Percentiles rank a stretch among this genome's conserved stretches.
phyloP scores from a whole-genome alignment of 92 coral and sea anemone genomes.

The Meandrina meandrites region DNA sequence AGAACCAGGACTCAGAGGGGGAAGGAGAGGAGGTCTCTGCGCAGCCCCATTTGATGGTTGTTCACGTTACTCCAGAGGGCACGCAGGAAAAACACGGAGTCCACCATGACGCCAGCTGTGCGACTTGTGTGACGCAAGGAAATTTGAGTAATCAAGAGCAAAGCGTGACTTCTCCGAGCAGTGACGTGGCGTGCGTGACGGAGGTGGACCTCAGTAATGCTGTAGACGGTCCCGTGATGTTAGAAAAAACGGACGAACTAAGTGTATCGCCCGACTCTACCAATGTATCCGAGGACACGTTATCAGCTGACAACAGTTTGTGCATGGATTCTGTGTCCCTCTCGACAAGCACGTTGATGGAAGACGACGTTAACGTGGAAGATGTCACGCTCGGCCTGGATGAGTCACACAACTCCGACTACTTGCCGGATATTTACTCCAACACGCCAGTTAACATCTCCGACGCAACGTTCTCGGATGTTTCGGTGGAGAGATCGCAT shows the following conservation, averaged over 20 bases:
- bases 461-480: conserved; percentile 76
- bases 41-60: conserved; percentile 36
- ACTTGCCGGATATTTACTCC: conserved; percentile 73
- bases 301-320: conserved; percentile 9
- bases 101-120: background rate
- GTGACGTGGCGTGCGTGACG: background rate
- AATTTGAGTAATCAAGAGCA: background rate
- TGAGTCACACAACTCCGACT: conserved; percentile 31
- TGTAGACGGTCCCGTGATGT: background rate
- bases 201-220: background rate
- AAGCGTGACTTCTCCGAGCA: background rate
- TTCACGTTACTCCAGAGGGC: conserved; percentile 35
- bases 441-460: conserved; percentile 68
- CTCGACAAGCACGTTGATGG: conserved; percentile 20
- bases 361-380: background rate
- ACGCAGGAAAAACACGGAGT: conserved; percentile 11
- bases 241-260: background rate
- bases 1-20: conserved; percentile 17
- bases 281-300: conserved; percentile 2
- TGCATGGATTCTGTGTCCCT: conserved; percentile 26
- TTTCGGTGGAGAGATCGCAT: conserved; percentile 63
- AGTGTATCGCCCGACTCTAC: conserved; percentile 15
- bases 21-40: conserved; percentile 11
- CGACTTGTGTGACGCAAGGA: background rate
- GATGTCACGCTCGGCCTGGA: conserved; percentile 17